Conservation (phyloP, 2,888 invertebrate genomes). For the Rotaria sp. region DNA sequence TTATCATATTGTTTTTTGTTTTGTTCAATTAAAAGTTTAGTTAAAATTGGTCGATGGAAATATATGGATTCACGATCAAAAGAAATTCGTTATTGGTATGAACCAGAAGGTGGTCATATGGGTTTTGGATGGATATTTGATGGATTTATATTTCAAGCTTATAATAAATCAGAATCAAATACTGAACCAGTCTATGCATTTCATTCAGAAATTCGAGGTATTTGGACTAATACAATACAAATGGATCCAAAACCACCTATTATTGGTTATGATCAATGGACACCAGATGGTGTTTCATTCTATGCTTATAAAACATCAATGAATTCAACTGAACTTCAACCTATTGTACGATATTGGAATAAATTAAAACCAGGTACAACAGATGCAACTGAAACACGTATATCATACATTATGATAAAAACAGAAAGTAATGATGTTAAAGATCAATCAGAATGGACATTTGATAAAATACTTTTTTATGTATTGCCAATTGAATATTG, state of each 20-base stretch:
- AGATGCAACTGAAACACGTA: not conserved
- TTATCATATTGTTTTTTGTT: not conserved
- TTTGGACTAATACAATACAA: not conserved
- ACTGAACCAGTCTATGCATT: not conserved
- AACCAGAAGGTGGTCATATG: not conserved
- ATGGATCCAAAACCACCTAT: not conserved
- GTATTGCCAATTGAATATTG: not conserved
- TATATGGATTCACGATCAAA: not conserved
- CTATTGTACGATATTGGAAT: not conserved
- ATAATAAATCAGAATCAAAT: not conserved
- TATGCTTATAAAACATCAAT: not conserved
- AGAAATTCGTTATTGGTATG: not conserved
- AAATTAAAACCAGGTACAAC: not conserved
- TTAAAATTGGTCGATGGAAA: not conserved
- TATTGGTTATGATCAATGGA: not conserved
- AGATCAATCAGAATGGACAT: not conserved
- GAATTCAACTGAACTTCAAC: not conserved
- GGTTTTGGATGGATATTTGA: not conserved
- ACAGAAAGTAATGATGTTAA: not conserved
- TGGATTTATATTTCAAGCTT: not conserved
- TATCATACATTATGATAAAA: not conserved
- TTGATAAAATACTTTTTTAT: not conserved
- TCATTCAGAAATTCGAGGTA: not conserved
- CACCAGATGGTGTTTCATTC: not conserved
- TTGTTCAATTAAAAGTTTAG: not conserved